These are phyloP conservation scores for Cantharis nigra DNA, from an alignment of 2,888 invertebrate species.

Conservation along the genomic window DNA sequence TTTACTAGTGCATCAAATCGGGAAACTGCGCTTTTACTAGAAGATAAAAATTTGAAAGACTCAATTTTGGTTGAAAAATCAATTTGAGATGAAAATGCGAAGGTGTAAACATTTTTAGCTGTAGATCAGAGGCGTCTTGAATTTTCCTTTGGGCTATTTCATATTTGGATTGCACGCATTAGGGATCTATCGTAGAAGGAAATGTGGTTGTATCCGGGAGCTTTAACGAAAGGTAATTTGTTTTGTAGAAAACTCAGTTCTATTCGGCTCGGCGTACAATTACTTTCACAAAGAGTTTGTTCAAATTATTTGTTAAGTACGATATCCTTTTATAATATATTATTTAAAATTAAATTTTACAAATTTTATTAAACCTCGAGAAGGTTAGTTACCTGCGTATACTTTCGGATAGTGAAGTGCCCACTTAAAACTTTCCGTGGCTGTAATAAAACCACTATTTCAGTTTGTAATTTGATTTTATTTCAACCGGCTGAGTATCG, in stretches of 20 bases:
- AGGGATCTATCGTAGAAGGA: slow-evolving; percentile 12
- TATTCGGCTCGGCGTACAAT: neutral
- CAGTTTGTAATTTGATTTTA: neutral
- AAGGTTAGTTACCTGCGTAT: neutral
- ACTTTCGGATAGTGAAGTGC: neutral
- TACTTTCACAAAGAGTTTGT: neutral
- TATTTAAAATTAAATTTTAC: neutral
- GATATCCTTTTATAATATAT: no score
- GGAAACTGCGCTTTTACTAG: neutral
- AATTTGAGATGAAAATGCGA: neutral
- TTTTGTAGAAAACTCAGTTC: slow-evolving; percentile 20
- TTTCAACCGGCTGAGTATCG: neutral
- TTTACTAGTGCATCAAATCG: neutral
- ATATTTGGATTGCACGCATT: slow-evolving; percentile 12
- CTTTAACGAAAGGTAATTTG: slow-evolving; percentile 11
- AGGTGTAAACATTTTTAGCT: neutral
- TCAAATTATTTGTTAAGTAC: neutral
- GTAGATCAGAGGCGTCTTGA: neutral
- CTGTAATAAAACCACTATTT: neutral
- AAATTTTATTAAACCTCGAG: neutral
- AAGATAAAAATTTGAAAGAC: neutral
- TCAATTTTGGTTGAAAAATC: neutral
- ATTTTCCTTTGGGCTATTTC: slow-evolving; percentile 3
- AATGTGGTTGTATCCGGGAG: slow-evolving; percentile 12
- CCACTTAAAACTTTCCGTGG: neutral